Conservation (phyloP, 2,113 vertebrate genomes). For the Micronycteris hirsuta region DNA sequence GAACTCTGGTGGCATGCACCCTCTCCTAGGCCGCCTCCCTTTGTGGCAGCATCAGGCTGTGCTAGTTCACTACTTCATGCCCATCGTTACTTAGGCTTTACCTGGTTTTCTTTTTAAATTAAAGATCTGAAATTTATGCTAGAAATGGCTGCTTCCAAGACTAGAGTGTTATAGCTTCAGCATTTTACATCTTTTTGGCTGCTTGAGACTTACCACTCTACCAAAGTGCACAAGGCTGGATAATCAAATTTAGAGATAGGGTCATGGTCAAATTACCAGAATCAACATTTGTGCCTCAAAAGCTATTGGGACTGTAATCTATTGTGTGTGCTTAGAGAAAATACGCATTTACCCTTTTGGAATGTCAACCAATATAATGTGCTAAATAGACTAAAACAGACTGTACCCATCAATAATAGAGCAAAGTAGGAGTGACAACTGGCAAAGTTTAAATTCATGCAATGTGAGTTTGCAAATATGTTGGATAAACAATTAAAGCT, state of each 20-base stretch:
- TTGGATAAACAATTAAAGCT: conserved; percentile 52
- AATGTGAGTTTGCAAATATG: conserved; percentile 32
- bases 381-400: conserved; percentile 6
- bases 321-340: conserved; percentile 46
- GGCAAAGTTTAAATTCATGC: conserved; percentile 42
- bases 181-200: not conserved
- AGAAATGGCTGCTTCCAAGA: not conserved
- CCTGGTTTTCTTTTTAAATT: not conserved
- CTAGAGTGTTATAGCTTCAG: not conserved
- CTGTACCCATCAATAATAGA: not conserved
- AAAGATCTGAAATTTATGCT: not conserved
- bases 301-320: not conserved
- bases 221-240: not conserved
- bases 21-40: not conserved
- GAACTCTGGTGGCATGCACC: fast-evolving
- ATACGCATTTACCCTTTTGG: conserved; percentile 35
- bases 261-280: conserved; percentile 37
- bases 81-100: not conserved
- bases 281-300: conserved; percentile 42
- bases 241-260: conserved; percentile 47
- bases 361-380: conserved; percentile 50
- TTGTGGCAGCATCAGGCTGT: not conserved
- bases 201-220: not conserved
- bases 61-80: not conserved
- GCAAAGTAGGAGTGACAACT: not conserved